phyloP scores from a whole-genome alignment of 1,140 invertebrate genomes.

The Pogonus chalceus region DNA sequence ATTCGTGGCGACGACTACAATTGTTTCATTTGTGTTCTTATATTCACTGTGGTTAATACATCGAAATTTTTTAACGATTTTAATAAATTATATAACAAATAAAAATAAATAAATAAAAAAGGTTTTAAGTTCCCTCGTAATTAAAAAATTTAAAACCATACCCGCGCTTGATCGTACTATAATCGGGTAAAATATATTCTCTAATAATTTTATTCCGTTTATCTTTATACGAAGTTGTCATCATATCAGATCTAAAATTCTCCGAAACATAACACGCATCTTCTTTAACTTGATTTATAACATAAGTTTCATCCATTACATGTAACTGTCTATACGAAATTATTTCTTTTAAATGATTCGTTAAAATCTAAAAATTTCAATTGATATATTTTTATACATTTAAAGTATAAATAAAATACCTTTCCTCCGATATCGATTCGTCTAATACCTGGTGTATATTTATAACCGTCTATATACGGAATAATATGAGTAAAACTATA shows the following conservation, averaged over 20 bases:
- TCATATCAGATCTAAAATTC: conserved; percentile 79
- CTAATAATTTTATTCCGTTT: conserved; percentile 49
- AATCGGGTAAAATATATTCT: conserved; percentile 95
- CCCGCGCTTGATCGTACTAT: conserved; percentile 73
- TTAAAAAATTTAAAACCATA: conserved; percentile 51
- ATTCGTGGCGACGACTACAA: too few species aligned
- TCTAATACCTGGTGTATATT: conserved; percentile 54
- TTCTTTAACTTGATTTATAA: conserved; percentile 98
- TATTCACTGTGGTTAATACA: too few species aligned
- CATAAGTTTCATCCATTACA: conserved; percentile 98
- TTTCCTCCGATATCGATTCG: conserved; percentile 96
- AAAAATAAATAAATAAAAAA: too few species aligned
- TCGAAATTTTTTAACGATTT: too few species aligned
- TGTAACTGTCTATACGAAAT: conserved; percentile 94
- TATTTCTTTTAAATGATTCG: conserved; percentile 97
- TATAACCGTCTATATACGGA: conserved; percentile 86
- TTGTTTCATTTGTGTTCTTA: too few species aligned
- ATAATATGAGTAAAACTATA: conserved; percentile 94
- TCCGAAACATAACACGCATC: conserved; percentile 90
- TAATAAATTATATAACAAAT: too few species aligned
- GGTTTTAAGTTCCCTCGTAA: not conserved
- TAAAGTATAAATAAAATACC: too few species aligned
- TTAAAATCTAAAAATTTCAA: conserved; percentile 55
- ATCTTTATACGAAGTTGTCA: conserved; percentile 55
- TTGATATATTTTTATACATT: too few species aligned